These are phyloP conservation scores for Linnaemya vulpina DNA, from an alignment of 2,888 invertebrate species.

Conservation along the genomic window DNA sequence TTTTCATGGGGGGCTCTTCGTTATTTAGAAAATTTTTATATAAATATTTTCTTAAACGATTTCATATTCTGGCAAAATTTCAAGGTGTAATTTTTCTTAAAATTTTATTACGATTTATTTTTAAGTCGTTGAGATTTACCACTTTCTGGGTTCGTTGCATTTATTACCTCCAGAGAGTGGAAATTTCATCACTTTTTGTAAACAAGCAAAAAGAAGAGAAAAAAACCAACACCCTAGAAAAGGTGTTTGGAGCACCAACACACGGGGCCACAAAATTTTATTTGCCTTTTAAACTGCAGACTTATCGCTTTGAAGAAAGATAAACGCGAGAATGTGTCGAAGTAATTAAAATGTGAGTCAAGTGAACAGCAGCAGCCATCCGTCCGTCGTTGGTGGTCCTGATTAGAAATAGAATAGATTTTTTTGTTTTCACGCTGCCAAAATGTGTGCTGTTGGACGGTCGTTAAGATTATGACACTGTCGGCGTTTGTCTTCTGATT, in stretches of 20 bases:
- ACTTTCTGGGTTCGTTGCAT: not conserved
- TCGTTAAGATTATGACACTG: constrained; percentile 57
- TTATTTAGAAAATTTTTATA: not conserved
- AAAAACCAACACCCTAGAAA: not conserved
- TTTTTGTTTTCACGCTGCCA: constrained; percentile 46
- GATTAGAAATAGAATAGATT: constrained; percentile 40
- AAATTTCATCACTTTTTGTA: not conserved
- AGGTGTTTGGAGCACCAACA: not conserved
- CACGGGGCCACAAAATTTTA: not conserved
- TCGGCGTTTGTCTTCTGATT: constrained; percentile 54
- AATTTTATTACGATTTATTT: not conserved
- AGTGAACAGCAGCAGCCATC: constrained; percentile 30
- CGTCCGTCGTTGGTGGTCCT: constrained; percentile 55
- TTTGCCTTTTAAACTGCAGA: constrained; percentile 15
- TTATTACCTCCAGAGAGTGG: not conserved
- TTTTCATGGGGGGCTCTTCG: too few species aligned
- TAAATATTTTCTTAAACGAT: not conserved
- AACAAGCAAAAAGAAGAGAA: too few species aligned
- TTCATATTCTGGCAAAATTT: too few species aligned
- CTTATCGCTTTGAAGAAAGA: constrained; percentile 18
- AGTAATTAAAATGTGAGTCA: constrained; percentile 44
- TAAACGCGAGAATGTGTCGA: constrained; percentile 47
- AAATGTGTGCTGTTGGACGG: constrained; percentile 49
- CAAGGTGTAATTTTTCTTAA: not conserved
- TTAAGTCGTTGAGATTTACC: not conserved